Evolutionary conservation across 1,140 invertebrate genomes (phyloP).

Genomic region (Platorchestia sp.): DNA sequence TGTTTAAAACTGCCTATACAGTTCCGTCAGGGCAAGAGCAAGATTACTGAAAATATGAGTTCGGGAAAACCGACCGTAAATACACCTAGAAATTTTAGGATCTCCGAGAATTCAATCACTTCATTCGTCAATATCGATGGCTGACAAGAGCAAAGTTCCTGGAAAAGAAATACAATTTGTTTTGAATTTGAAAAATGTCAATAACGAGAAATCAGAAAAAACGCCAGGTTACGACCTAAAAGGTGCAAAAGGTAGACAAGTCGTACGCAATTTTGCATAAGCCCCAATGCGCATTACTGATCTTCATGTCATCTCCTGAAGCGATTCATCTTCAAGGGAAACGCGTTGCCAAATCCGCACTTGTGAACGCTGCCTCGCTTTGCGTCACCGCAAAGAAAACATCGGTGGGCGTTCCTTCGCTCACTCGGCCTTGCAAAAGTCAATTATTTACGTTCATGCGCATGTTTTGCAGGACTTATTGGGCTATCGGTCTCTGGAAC

Average conservation of each 20-base stretch:
- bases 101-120: too few species aligned
- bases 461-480: slow-evolving; percentile 1
- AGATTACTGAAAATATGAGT: too few species aligned
- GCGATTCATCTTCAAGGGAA: neutral
- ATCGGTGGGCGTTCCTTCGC: neutral
- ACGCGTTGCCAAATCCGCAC: neutral
- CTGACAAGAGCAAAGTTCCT: too few species aligned
- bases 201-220: too few species aligned
- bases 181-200: too few species aligned
- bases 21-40: too few species aligned
- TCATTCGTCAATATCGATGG: too few species aligned
- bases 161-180: too few species aligned
- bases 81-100: too few species aligned
- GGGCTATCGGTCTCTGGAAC: slow-evolving; percentile 15
- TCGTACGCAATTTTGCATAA: neutral
- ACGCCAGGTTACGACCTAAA: too few species aligned
- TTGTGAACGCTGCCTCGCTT: neutral
- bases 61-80: too few species aligned
- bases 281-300: neutral
- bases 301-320: neutral
- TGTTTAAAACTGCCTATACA: too few species aligned
- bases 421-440: neutral
- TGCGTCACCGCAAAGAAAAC: neutral
- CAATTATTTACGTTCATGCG: slow-evolving; percentile 4
- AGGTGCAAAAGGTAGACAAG: neutral